Base-by-base conservation (phyloP, 2,113 vertebrate genomes). In the Paratilapia polleni region DNA sequence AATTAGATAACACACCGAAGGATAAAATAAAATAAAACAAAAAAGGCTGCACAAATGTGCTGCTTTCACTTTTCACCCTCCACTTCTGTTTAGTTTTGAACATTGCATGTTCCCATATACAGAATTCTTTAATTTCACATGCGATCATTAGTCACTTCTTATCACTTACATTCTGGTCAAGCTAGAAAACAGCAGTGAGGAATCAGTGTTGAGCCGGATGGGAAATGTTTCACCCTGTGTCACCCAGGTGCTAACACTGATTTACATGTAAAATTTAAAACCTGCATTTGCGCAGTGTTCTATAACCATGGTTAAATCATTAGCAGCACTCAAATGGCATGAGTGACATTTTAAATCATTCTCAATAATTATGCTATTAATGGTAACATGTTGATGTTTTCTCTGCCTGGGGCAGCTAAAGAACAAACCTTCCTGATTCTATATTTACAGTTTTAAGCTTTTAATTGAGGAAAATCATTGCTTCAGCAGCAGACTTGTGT, bases 211-310 rank as follows among this genome's bases (percentile, higher is more conserved):
- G 17, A 75, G 38, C 34, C 70, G 62, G 3, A n/a, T 5, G 9
- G 68, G 20, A 52, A 31, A 43, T 63, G 22, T 8, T 77, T 49
- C 31, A 17, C 36, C 47, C 60, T 12, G 19, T 24, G 47, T 68
- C 26, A 7, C 58, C 36, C 19, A 77, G 80, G 15, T 54, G 80
- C 3, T 54, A 77, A 57, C 63, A 36, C n/a, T 56, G 43, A 87
- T 89, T 82, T 82, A 77, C 77, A 73, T 78, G n/a, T 66, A 76
- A 68, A 80, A 82, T 80, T 81, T 81, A 13, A 66, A 78, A 59
- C 36, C 56, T 64, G 73, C 22, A 4, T 49, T 59, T 19, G 62
- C 12, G 10, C 36, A 43, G 56, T 80, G 17, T 84, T 34, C 20
- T 11, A 12, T 58, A 15, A 36, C 38, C 24, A 0, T 1, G 0